Evolutionary conservation across 2,113 vertebrate genomes (phyloP).

Genomic region (Donacobius atricapilla): DNA sequence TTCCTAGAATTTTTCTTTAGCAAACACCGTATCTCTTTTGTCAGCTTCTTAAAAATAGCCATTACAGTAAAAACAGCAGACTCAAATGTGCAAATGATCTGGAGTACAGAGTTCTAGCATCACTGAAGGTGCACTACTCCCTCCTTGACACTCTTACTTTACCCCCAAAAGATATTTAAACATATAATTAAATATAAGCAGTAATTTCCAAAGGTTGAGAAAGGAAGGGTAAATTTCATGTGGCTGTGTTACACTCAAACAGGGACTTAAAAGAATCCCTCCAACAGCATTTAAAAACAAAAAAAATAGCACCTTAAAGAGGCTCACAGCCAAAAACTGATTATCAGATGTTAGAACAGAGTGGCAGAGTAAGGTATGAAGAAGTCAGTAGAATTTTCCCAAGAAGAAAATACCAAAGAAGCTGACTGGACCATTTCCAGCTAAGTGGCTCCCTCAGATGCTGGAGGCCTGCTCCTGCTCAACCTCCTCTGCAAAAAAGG

Average conservation of each 20-base stretch:
- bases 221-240: constrained; percentile 28
- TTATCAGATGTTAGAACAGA: not conserved
- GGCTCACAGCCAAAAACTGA: constrained; percentile 14
- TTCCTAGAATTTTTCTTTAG: not conserved
- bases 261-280: constrained; percentile 44
- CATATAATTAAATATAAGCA: constrained; percentile 3
- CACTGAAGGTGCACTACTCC: constrained; percentile 13
- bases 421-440: not conserved
- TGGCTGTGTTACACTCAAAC: constrained; percentile 53
- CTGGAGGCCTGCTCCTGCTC: constrained; percentile 66
- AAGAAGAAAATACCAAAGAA: not conserved
- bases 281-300: not conserved
- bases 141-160: constrained; percentile 17
- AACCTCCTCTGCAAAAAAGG: constrained; percentile 83
- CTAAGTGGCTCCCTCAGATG: constrained; percentile 25
- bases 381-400: not conserved
- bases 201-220: constrained; percentile 10
- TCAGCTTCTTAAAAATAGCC: constrained; percentile 52
- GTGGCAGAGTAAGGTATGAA: not conserved
- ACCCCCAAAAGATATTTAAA: not conserved
- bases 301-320: constrained; percentile 19
- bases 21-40: not conserved
- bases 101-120: constrained; percentile 60
- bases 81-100: constrained; percentile 63
- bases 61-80: constrained; percentile 62